Percentiles rank a stretch among this genome's conserved stretches.
Evolutionary conservation across 2,797 vertebrate species (phyloP).

Genomic region (Channallabes apus): DNA sequence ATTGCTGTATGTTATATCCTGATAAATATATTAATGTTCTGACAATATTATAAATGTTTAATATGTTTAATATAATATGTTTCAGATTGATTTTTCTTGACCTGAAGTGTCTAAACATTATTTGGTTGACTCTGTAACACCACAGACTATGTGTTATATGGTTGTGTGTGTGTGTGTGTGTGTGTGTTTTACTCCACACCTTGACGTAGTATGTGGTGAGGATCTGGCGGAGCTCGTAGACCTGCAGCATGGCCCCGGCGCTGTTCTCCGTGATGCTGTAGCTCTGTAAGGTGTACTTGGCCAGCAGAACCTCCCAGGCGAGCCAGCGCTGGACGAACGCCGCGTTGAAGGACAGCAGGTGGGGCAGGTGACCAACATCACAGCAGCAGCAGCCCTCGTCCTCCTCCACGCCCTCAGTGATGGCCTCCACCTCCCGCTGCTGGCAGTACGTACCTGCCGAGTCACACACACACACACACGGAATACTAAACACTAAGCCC

Average conservation of each 20-base stretch:
- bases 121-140: too few species aligned
- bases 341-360: conserved; percentile 92
- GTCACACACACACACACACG: not conserved
- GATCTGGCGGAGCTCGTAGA: conserved; percentile 94
- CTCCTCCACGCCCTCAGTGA: conserved; percentile 98
- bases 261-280: conserved; percentile 99
- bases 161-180: too few species aligned
- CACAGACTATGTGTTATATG: too few species aligned
- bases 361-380: conserved; percentile 93
- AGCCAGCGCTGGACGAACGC: conserved; percentile 97
- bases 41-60: too few species aligned
- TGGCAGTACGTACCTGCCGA: conserved; percentile 92
- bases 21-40: too few species aligned
- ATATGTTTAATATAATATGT: too few species aligned
- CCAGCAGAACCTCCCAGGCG: conserved; percentile 96
- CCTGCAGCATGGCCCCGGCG: conserved; percentile 97
- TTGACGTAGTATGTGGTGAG: conserved; percentile 98
- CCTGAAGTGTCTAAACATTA: too few species aligned
- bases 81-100: too few species aligned
- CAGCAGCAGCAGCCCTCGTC: conserved; percentile 98
- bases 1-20: too few species aligned
- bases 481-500: too few species aligned
- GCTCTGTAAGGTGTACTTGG: conserved; percentile 95
- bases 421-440: conserved; percentile 96
- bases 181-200: conserved; percentile 64